A percentile compares a stretch with the other conserved stretches of the same genome.
These are phyloP conservation scores for Gymnoscopelus braueri DNA, from an alignment of 2,797 vertebrate genomes.

Conservation along the genomic window DNA sequence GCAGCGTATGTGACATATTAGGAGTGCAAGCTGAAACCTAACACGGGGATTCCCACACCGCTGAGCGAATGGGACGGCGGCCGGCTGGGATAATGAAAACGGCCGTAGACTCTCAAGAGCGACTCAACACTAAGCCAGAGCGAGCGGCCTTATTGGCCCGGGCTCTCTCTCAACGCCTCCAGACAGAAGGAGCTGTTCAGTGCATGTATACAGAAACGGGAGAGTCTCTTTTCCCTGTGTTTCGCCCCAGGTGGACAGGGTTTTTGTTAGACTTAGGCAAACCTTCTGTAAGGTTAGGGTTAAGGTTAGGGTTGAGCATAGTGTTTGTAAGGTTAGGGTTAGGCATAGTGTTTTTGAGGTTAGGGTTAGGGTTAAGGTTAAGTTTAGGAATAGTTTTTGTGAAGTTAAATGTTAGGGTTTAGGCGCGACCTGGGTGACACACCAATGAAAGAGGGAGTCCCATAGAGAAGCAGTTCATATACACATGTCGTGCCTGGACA, in stretches of 20 bases:
- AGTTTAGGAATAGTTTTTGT: no score
- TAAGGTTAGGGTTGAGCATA: no score
- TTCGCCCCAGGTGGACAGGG: no score
- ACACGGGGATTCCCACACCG: slow-evolving; percentile 36
- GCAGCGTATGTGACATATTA: slow-evolving; percentile 45
- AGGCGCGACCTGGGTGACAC: no score
- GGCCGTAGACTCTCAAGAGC: neutral
- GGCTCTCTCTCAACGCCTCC: neutral
- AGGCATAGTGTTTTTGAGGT: no score
- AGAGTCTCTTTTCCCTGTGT: no score
- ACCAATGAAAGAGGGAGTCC: no score
- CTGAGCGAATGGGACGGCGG: slow-evolving; percentile 11
- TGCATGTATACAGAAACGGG: slow-evolving; percentile 24
- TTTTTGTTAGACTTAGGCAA: no score
- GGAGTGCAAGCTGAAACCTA: slow-evolving; percentile 22
- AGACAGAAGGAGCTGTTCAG: slow-evolving; percentile 27
- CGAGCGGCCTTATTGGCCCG: neutral
- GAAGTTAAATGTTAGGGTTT: no score
- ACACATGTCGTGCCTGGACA: slow-evolving; percentile 17
- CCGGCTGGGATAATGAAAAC: slow-evolving; percentile 4
- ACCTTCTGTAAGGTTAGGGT: no score
- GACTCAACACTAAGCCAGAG: neutral
- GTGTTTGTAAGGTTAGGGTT: no score
- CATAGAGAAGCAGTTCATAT: slow-evolving; percentile 2
- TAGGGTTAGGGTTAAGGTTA: no score